phyloP scores from a whole-genome alignment of 2,113 vertebrate species.

The Muntiacus muntjak region DNA sequence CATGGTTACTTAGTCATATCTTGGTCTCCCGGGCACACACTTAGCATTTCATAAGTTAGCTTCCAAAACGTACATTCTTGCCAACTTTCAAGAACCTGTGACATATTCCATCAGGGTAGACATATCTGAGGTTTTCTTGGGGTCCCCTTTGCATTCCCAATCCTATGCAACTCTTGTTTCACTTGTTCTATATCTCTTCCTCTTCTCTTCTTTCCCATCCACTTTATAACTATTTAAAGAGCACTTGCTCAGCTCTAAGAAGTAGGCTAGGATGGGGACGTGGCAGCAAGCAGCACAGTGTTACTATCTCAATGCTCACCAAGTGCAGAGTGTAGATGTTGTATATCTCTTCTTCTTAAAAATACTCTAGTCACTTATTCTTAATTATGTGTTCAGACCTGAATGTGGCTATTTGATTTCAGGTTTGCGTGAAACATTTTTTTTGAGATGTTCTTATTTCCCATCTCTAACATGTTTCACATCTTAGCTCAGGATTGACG shows the following conservation, averaged over 20 bases:
- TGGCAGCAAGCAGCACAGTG: background rate
- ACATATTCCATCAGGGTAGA: background rate
- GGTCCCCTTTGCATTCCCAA: background rate
- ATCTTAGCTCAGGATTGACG: background rate
- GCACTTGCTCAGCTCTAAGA: background rate
- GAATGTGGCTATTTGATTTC: background rate
- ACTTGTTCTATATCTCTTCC: background rate
- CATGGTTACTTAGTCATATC: background rate
- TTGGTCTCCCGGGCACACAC: constrained; percentile 7
- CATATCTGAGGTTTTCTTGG: background rate
- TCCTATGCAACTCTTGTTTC: background rate
- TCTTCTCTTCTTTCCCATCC: background rate
- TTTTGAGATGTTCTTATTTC: constrained; percentile 7
- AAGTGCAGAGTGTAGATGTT: background rate
- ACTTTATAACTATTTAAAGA: background rate
- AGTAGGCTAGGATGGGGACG: background rate
- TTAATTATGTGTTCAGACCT: background rate
- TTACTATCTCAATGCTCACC: background rate
- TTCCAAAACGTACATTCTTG: background rate
- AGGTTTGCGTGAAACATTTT: constrained; percentile 24
- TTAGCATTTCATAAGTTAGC: background rate
- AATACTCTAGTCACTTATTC: background rate
- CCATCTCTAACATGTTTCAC: background rate
- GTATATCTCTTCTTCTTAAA: background rate
- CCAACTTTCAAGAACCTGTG: background rate